A percentile compares a stretch with the other conserved stretches of the same genome.
Evolutionary conservation across 2,113 vertebrate genomes (phyloP).

Genomic region (Sander lucioperca): DNA sequence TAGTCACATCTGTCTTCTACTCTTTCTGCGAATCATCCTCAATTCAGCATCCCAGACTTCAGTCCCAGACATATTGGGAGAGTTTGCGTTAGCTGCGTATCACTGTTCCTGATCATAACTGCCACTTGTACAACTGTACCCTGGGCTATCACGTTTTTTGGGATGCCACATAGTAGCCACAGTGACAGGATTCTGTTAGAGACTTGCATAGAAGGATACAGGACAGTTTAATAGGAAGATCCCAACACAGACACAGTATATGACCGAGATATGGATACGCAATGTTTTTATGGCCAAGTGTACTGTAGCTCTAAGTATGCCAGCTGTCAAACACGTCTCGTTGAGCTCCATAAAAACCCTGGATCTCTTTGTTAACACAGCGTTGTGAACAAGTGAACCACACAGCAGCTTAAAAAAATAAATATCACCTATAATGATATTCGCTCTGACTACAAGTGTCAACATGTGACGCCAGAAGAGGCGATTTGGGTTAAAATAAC

Average conservation of each 20-base stretch:
- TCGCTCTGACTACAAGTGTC: neutral
- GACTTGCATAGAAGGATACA: neutral
- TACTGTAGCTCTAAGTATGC: neutral
- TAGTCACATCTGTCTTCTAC: constrained; percentile 30
- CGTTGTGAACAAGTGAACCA: neutral
- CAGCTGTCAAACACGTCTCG: constrained; percentile 10
- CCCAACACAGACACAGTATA: neutral
- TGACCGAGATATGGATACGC: neutral
- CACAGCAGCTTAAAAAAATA: neutral
- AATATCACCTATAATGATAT: neutral
- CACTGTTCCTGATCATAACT: neutral
- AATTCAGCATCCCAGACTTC: neutral
- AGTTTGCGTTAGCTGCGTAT: constrained; percentile 14
- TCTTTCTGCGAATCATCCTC: constrained; percentile 19
- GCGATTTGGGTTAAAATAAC: neutral
- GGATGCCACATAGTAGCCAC: neutral
- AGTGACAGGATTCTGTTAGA: neutral
- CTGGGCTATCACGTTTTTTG: neutral
- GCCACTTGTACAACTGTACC: constrained; percentile 15
- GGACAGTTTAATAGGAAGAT: constrained; percentile 12
- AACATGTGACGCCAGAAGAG: neutral
- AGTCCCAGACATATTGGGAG: neutral
- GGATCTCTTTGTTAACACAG: neutral
- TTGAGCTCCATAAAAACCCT: neutral
- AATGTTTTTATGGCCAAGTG: neutral